phyloP scores from a whole-genome alignment of 2,113 vertebrate species.

The Okapia johnstoni region DNA sequence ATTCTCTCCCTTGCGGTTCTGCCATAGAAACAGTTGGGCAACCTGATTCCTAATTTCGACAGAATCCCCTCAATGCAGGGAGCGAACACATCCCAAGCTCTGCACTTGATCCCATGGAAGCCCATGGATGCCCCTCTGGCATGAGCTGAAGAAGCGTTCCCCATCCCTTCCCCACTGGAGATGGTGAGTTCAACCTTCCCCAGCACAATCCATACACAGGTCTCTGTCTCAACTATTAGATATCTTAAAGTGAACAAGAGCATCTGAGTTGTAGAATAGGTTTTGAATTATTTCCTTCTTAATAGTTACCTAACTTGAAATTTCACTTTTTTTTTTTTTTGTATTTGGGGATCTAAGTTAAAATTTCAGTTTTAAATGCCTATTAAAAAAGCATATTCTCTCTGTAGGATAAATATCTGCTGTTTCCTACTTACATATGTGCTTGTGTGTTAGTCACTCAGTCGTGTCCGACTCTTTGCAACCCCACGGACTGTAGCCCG shows the following conservation, averaged over 20 bases:
- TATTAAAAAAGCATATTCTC: constrained; percentile 2
- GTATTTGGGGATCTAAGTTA: not conserved
- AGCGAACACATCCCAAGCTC: not conserved
- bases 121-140: not conserved
- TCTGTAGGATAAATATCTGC: not conserved
- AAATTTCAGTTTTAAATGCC: constrained; percentile 31
- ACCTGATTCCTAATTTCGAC: not conserved
- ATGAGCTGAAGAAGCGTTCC: not conserved
- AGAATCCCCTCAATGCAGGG: not conserved
- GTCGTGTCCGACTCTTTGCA: not conserved
- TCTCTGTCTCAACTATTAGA: not conserved
- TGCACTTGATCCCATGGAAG: not conserved
- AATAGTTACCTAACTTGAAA: not conserved
- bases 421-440: constrained; percentile 16
- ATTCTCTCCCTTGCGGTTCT: not conserved
- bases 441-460: not conserved
- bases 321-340: not conserved
- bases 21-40: not conserved
- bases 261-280: not conserved
- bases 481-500: not conserved
- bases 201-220: not conserved
- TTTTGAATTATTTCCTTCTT: constrained; percentile 11
- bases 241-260: not conserved
- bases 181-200: not conserved
- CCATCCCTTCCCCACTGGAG: not conserved